Conservation (phyloP, 1,140 invertebrate species). For the Pseudomyrmex sp. region DNA sequence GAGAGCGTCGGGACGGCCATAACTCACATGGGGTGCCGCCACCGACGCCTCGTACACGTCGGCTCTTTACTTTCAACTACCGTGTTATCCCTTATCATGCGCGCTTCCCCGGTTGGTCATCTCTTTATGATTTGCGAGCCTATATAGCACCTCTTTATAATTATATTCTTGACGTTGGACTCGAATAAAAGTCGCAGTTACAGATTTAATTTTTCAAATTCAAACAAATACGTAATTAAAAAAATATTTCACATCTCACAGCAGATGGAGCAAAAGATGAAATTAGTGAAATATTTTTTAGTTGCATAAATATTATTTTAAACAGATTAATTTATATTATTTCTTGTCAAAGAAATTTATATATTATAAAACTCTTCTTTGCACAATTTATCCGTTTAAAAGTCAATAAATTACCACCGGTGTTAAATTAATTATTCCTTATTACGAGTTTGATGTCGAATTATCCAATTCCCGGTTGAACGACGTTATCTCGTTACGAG, state of each 20-base stretch:
- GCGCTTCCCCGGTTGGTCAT: constrained; percentile 55
- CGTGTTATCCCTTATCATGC: constrained; percentile 76
- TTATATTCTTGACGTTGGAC: constrained; percentile 6
- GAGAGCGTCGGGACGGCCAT: constrained; percentile 82
- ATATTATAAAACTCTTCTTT: background rate
- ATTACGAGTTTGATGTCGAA: constrained; percentile 57
- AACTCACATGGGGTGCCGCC: constrained; percentile 78
- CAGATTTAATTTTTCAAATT: background rate
- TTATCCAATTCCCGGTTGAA: constrained; percentile 19
- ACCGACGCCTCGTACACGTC: constrained; percentile 63
- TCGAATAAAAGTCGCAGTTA: background rate
- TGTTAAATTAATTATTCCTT: constrained; percentile 54
- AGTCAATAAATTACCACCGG: constrained; percentile 32
- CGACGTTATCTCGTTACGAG: constrained; percentile 5
- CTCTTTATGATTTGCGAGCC: constrained; percentile 72
- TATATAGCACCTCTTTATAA: constrained; percentile 54
- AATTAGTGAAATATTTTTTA: no score
- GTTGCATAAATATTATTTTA: no score
- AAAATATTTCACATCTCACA: background rate
- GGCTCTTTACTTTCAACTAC: constrained; percentile 65
- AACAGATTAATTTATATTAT: background rate
- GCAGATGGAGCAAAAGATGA: no score
- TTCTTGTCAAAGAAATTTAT: background rate
- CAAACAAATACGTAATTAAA: constrained; percentile 12
- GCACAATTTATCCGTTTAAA: background rate